phyloP scores from a whole-genome alignment of 2,797 vertebrate species.

The Rallus crepitans region DNA sequence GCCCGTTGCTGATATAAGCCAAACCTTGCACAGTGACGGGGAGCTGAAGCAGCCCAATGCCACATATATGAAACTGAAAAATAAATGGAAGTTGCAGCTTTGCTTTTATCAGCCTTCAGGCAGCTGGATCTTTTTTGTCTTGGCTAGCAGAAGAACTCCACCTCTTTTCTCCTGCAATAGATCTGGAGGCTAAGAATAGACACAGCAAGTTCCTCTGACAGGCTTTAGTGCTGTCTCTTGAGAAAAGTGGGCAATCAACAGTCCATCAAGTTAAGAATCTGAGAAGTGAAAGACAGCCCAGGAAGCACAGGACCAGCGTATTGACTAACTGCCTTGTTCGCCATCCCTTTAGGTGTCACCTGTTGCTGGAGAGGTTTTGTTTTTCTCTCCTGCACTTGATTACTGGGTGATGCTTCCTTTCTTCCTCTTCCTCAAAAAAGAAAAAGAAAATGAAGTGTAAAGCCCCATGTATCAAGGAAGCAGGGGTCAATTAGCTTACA shows the following conservation, averaged over 20 bases:
- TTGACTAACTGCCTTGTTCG: slow-evolving; percentile 23
- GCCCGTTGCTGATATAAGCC: slow-evolving; percentile 32
- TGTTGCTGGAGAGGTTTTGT: not conserved
- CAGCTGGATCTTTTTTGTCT: slow-evolving; percentile 45
- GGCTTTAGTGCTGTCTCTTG: not conserved
- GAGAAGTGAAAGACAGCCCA: slow-evolving; percentile 17
- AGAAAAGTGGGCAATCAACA: not conserved
- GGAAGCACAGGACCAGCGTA: not conserved
- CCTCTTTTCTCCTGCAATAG: not conserved
- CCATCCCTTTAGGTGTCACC: not conserved
- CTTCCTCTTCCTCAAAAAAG: not conserved
- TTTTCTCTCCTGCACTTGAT: not conserved
- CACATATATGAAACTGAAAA: slow-evolving; percentile 32
- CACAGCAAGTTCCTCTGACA: not conserved
- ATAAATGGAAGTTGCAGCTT: slow-evolving; percentile 37
- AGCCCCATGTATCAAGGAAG: not conserved
- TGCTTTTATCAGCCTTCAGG: slow-evolving; percentile 36
- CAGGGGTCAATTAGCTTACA: not conserved
- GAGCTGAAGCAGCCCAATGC: slow-evolving; percentile 13
- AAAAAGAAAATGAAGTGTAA: not conserved
- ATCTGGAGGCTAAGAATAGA: slow-evolving; percentile 29
- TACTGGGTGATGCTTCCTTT: not conserved
- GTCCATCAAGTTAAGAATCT: not conserved
- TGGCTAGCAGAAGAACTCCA: not conserved
- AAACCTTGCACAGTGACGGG: slow-evolving; percentile 13